Evolutionary conservation across 2,888 invertebrate species (phyloP), one percentile per base, ranked within the genome.

Genomic region (Euzetes globulus): DNA sequence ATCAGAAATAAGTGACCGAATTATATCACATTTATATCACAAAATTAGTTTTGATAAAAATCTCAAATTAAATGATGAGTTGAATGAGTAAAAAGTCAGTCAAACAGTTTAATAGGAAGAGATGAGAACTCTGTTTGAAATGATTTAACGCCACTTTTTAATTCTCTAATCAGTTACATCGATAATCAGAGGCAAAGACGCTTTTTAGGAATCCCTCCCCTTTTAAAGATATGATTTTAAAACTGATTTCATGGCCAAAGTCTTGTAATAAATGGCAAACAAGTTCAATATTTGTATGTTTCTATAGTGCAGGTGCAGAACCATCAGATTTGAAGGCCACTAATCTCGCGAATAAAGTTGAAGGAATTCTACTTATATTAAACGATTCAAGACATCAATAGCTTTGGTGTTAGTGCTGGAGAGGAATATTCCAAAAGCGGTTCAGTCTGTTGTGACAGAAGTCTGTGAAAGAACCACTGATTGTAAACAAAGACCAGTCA

Each of bases 291-390:
- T 25, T 60, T 33, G 3, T 9, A 7, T 60, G 60, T 50, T 50
- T 50, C 27, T 60, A 27, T 60, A 58, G 22, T 22, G n/a, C 58
- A 58, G 58, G 60, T 60, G 27, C 27, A 60, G 29, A n/a, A 60
- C 60, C 17, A 22, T 17, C 17, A 7, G 13, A 27, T 22, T 33
- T 65, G 65, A 65, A 65, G 65, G 65, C 25, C 65, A 65, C 65
- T 33, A 65, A 65, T 65, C 65, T 37, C 37, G 11, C 37, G 33
- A 19, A 55, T 55, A 55, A 25, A 33, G 63, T 63, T 33, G 27
- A 63, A 63, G 63, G 63, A 63, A 63, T 63, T 63, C 22, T 63
- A 63, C 33, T 63, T 25, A 63, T 29, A 17, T 22, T 29, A 29
- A 63, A 9, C 6, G 9, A 4, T 15, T 29, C 6, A 19, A 58